Evolutionary conservation across 1,140 invertebrate species (phyloP).

Genomic region (Microplitis demolitor): DNA sequence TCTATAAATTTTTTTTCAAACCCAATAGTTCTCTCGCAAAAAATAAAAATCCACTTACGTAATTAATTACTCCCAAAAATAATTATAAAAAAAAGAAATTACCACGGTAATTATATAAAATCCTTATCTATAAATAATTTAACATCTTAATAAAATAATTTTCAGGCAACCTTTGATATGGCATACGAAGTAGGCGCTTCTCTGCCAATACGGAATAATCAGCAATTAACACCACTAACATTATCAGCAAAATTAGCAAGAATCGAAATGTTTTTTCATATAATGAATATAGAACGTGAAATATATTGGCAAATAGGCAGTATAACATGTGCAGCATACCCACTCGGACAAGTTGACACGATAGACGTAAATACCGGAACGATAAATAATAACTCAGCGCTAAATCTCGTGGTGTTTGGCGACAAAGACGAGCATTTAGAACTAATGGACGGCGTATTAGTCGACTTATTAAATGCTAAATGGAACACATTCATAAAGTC

Average conservation of each 20-base stretch:
- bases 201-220: conserved; percentile 82
- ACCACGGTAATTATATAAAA: conserved; percentile 26
- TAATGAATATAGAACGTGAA: conserved; percentile 91
- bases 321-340: conserved; percentile 96
- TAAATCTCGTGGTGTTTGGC: conserved; percentile 98
- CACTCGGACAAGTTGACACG: conserved; percentile 93
- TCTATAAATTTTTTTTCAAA: neutral
- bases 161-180: conserved; percentile 90
- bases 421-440: conserved; percentile 94
- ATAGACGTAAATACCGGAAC: conserved; percentile 89
- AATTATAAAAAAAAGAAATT: neutral
- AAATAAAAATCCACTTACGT: too few relatives aligned
- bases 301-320: conserved; percentile 96
- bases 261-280: conserved; percentile 95
- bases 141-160: neutral
- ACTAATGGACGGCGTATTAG: conserved; percentile 91
- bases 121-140: too few relatives aligned
- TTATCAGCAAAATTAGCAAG: conserved; percentile 91
- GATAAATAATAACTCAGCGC: conserved; percentile 90
- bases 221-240: conserved; percentile 90
- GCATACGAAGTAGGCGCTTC: conserved; percentile 90
- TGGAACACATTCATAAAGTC: conserved; percentile 98
- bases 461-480: conserved; percentile 94
- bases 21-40: too few relatives aligned
- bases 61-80: too few relatives aligned